Conservation (phyloP, 2,888 invertebrate genomes). For the Candidula unifasciata region DNA sequence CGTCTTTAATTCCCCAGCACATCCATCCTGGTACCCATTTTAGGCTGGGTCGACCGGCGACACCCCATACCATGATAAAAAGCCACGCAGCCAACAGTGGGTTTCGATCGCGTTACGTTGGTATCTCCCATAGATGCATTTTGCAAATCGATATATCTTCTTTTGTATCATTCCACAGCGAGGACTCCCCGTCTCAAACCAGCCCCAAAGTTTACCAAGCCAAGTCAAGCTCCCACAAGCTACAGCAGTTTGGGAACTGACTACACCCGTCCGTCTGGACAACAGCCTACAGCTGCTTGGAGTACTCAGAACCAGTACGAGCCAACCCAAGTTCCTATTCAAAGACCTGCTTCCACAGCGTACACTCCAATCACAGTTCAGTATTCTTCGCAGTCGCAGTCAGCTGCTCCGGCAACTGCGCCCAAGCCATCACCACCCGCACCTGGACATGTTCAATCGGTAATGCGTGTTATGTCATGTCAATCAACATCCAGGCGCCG, state of each 20-base stretch:
- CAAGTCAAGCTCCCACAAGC: conserved; percentile 26
- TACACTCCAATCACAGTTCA: conserved; percentile 22
- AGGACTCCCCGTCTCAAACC: conserved; percentile 20
- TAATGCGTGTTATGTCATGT: neutral
- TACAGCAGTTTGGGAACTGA: conserved; percentile 41
- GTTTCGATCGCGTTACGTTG: too few relatives aligned
- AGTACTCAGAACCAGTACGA: conserved; percentile 30
- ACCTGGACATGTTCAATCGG: neutral
- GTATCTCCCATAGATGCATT: too few relatives aligned
- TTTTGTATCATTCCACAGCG: neutral
- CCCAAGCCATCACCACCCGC: neutral
- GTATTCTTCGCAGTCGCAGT: conserved; percentile 3
- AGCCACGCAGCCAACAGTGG: too few relatives aligned
- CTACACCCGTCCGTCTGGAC: conserved; percentile 10
- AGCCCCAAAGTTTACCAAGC: conserved; percentile 23
- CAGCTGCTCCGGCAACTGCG: neutral
- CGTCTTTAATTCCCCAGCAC: too few relatives aligned
- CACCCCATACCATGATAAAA: too few relatives aligned
- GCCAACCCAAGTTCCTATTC: conserved; percentile 23
- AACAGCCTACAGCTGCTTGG: conserved; percentile 22
- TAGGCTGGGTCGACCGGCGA: too few relatives aligned
- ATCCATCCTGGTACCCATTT: too few relatives aligned
- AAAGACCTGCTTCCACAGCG: neutral
- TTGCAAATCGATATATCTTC: neutral
- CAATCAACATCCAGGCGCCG: too few relatives aligned